These are phyloP conservation scores for Cosmorhoe ocellata DNA, from an alignment of 2,888 invertebrate species.

Conservation along the genomic window DNA sequence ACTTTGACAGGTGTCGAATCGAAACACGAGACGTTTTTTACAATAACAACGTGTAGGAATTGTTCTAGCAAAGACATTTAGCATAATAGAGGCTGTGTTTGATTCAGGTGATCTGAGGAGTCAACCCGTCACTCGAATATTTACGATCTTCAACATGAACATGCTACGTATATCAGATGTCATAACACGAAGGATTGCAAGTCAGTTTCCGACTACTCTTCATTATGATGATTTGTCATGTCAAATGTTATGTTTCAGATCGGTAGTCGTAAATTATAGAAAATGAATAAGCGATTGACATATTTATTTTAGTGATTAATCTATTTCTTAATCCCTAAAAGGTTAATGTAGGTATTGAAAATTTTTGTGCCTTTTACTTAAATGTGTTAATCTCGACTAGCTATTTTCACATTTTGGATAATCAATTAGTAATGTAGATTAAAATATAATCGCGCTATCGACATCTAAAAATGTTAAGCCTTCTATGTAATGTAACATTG, in stretches of 20 bases:
- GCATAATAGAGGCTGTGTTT: constrained; percentile 62
- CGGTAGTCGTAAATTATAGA: no score
- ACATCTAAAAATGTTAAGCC: background rate
- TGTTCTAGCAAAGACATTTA: constrained; percentile 66
- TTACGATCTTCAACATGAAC: constrained; percentile 71
- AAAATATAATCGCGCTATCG: background rate
- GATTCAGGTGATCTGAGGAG: constrained; percentile 64
- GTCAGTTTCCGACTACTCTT: constrained; percentile 26
- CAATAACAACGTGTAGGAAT: constrained; percentile 58
- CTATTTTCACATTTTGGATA: no score
- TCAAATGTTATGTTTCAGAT: no score
- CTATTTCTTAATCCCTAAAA: background rate
- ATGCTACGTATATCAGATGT: constrained; percentile 39
- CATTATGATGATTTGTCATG: no score
- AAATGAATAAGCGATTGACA: constrained; percentile 10
- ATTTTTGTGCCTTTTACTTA: no score
- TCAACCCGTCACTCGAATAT: constrained; percentile 57
- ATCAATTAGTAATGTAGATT: no score
- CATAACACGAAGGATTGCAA: constrained; percentile 36
- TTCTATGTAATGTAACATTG: constrained; percentile 31
- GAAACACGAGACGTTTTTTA: constrained; percentile 59
- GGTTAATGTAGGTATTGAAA: constrained; percentile 1
- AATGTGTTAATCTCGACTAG: no score
- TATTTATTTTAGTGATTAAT: constrained; percentile 22
- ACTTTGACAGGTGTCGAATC: constrained; percentile 74